Base-by-base conservation (phyloP, 2,797 vertebrate species). In the Meda fulgida region DNA sequence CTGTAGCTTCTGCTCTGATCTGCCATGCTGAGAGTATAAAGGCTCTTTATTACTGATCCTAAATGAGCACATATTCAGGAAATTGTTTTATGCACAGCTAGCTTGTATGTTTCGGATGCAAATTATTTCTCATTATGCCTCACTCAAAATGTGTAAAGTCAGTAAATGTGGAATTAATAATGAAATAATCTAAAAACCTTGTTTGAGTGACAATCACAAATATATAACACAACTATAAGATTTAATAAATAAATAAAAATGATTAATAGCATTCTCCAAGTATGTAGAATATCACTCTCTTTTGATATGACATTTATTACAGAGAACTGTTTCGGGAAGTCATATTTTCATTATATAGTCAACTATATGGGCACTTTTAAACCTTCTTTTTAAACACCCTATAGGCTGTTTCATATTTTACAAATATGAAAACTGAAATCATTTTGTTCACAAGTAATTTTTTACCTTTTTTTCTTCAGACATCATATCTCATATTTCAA, bases 1-100 rank as follows among this genome's bases (percentile, higher is more conserved):
- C 67, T 48, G 36, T 34, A 13, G 13, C 69, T 85, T 72, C 43
- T 80, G 58, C 69, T 31, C 55, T 51, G 46, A 73, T 65, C 76
- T 72, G 67, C 23, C 26, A 71, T 63, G 66, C 38, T 72, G 67
- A 60, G 51, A 70, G 76, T 63, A 43, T 80, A 63, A 53, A 75
- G 43, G 34, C 67, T 65, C 23, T 73, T 78, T 67, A 79, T 73
- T 78, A 60, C 83, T 58, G 23, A 40, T 19, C 26, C 36, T 46
- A n/a, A 78, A 70, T 46, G 66, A 60, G 65, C 21, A 23, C 43
- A 23, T 40, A 72, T 80, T 72, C 40, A 72, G 83, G 6, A 72
- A 53, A 73, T 79, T 11, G 38, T 72, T 53, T 80, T 14, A 63
- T 79, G 6, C 43, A 46, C 58, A 65, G 9, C 58, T 63, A 13